Percentiles rank a stretch among this genome's conserved stretches.
phyloP scores from a whole-genome alignment of 2,888 invertebrate species.

The Acleris emargana region DNA sequence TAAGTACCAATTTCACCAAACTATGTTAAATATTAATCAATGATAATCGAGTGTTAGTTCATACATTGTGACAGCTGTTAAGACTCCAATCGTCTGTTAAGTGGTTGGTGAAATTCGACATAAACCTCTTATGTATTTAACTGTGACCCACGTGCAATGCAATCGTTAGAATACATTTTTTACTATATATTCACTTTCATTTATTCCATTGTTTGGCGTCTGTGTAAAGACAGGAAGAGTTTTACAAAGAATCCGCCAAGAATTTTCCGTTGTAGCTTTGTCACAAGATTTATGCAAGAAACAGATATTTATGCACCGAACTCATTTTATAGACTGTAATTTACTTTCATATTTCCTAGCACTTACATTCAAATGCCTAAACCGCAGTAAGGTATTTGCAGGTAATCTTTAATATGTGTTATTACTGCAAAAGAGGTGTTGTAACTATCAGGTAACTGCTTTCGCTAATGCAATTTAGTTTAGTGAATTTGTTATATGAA shows the following conservation, averaged over 20 bases:
- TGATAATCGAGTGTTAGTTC: too few species aligned
- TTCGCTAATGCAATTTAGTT: slow-evolving; percentile 6
- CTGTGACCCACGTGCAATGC: not conserved
- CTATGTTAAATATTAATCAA: too few species aligned
- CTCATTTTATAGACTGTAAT: slow-evolving; percentile 18
- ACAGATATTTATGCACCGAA: slow-evolving; percentile 30
- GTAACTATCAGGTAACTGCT: slow-evolving; percentile 1
- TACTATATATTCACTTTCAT: slow-evolving; percentile 15
- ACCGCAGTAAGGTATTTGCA: slow-evolving; percentile 22
- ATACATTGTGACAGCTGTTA: too few species aligned
- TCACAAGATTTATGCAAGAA: slow-evolving; percentile 35
- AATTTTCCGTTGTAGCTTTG: slow-evolving; percentile 31
- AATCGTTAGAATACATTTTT: slow-evolving; percentile 1
- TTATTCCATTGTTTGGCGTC: slow-evolving; percentile 18
- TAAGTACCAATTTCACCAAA: too few species aligned
- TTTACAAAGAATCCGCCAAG: slow-evolving; percentile 14
- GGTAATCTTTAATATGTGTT: slow-evolving; percentile 16
- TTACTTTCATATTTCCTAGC: slow-evolving; percentile 35
- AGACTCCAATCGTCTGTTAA: too few species aligned
- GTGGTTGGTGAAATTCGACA: too few species aligned
- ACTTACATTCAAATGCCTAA: slow-evolving; percentile 26
- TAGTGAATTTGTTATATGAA: not conserved
- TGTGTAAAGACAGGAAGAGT: slow-evolving; percentile 25
- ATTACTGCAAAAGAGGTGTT: slow-evolving; percentile 19
- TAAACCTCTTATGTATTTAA: too few species aligned